Evolutionary conservation across 2,797 vertebrate species (phyloP).

Genomic region (Gastrophryne carolinensis): DNA sequence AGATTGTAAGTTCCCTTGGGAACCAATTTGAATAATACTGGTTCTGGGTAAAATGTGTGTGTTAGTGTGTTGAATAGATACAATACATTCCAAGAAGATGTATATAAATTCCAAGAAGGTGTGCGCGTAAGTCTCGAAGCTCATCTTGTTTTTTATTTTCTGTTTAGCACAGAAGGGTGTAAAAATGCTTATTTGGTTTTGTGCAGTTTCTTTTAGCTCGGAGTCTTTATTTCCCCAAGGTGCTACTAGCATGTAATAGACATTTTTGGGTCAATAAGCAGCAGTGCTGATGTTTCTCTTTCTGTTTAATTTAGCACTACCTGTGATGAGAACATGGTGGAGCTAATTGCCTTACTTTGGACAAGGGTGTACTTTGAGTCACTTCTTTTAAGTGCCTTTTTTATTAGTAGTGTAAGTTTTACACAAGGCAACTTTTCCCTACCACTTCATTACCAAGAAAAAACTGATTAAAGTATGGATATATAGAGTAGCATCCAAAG

Average conservation of each 20-base stretch:
- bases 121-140: too few species aligned
- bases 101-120: too few species aligned
- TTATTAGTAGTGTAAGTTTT: neutral
- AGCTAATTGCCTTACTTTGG: neutral
- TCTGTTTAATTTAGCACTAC: conserved; percentile 22
- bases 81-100: too few species aligned
- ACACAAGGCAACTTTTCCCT: neutral
- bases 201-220: neutral
- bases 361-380: neutral
- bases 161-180: too few species aligned
- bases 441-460: too few species aligned
- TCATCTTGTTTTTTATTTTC: too few species aligned
- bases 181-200: neutral
- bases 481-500: too few species aligned
- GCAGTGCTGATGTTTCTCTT: neutral
- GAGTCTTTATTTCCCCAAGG: conserved; percentile 12
- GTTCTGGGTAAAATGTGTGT: too few species aligned
- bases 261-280: conserved; percentile 28
- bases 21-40: too few species aligned
- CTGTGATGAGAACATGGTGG: neutral
- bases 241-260: conserved; percentile 3
- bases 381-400: neutral
- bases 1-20: too few species aligned
- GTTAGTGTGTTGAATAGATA: too few species aligned
- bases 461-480: too few species aligned